Evolutionary conservation across 2,113 vertebrate species (phyloP).

Genomic region (Coturnix japonica): DNA sequence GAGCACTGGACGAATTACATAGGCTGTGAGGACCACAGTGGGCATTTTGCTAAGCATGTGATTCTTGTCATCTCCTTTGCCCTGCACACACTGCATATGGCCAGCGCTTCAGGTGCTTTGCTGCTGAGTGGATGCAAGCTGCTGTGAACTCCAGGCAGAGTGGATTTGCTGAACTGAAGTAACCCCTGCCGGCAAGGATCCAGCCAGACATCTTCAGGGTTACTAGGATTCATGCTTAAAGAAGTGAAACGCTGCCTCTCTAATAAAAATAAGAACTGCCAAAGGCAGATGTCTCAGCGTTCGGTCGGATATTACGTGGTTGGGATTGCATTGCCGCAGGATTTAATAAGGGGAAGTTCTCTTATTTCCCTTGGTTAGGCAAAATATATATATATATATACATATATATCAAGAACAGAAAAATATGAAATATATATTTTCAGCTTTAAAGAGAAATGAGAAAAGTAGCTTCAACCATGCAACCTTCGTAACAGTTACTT

Average conservation of each 20-base stretch:
- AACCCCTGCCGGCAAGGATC: slow-evolving; percentile 63
- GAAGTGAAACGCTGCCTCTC: slow-evolving; percentile 52
- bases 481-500: neutral
- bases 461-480: neutral
- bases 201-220: slow-evolving; percentile 74
- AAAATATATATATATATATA: neutral
- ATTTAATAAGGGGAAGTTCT: slow-evolving; percentile 47
- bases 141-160: slow-evolving; percentile 32
- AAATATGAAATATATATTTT: neutral
- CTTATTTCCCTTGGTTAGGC: slow-evolving; percentile 10
- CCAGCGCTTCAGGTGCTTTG: neutral
- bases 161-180: slow-evolving; percentile 53
- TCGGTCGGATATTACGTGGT: neutral
- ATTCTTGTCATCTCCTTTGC: neutral
- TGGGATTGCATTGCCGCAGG: neutral
- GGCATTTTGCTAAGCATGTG: neutral
- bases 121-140: neutral
- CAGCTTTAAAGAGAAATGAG: neutral
- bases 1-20: neutral
- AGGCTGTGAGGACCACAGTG: neutral
- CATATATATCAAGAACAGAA: neutral
- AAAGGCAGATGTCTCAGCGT: neutral
- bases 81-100: neutral
- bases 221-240: slow-evolving; percentile 61
- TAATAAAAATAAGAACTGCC: slow-evolving; percentile 65